Evolutionary conservation across 2,888 invertebrate species (phyloP).

Genomic region (Plebejus melissa): DNA sequence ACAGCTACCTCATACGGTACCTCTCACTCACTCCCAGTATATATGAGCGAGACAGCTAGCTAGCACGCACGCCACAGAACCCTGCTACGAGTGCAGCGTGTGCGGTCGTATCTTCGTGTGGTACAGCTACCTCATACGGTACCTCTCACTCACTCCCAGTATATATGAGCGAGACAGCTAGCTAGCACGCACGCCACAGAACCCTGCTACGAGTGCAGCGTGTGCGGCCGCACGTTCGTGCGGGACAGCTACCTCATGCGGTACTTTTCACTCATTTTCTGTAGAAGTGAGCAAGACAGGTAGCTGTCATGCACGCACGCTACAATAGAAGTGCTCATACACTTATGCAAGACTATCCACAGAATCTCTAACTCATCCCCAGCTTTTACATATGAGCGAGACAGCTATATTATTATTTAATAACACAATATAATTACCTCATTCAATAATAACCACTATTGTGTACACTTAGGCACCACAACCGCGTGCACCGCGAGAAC

Average conservation of each 20-base stretch:
- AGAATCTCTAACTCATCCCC: too few relatives aligned
- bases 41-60: background rate
- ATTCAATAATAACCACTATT: background rate
- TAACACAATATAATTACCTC: background rate
- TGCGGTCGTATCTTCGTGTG: conserved; percentile 87
- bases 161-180: background rate
- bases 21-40: background rate
- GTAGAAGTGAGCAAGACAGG: background rate
- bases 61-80: conserved; percentile 84
- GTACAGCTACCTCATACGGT: conserved; percentile 85
- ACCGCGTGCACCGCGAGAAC: conserved; percentile 84
- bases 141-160: background rate
- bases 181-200: conserved; percentile 84
- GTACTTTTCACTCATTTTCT: conserved; percentile 29
- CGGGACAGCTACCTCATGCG: conserved; percentile 86
- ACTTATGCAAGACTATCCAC: too few relatives aligned
- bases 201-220: conserved; percentile 85
- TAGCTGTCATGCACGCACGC: too few relatives aligned
- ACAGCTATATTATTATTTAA: too few relatives aligned
- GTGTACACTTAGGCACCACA: conserved; percentile 78
- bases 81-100: conserved; percentile 85
- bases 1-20: conserved; percentile 83
- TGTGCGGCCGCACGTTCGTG: conserved; percentile 86
- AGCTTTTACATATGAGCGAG: background rate
- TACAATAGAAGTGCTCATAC: too few relatives aligned